Conservation (phyloP, 2,797 vertebrate genomes). For the Acomys russatus region DNA sequence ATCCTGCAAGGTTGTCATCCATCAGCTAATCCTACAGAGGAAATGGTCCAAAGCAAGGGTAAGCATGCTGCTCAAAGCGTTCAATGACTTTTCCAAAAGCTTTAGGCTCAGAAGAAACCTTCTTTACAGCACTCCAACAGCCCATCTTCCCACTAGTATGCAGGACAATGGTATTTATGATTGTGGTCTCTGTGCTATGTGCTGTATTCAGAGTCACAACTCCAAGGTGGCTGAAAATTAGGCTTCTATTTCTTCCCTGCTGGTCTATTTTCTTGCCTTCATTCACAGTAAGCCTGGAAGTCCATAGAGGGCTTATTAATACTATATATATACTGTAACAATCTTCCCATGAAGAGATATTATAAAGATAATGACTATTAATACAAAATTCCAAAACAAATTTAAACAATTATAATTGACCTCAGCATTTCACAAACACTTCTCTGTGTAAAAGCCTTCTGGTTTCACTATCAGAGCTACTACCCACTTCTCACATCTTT, state of each 20-base stretch:
- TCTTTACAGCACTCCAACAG: conserved; percentile 3
- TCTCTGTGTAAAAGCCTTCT: conserved; percentile 39
- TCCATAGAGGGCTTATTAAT: conserved; percentile 17
- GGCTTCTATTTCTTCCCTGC: not conserved
- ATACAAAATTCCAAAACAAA: conserved; percentile 26
- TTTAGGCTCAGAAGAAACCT: not conserved
- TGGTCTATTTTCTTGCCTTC: not conserved
- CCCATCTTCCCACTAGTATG: not conserved
- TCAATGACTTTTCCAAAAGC: conserved; percentile 11
- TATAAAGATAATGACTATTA: conserved; percentile 50
- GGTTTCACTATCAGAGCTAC: not conserved
- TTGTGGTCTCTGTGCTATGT: not conserved
- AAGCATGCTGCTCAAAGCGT: conserved; percentile 3
- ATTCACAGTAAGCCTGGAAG: not conserved
- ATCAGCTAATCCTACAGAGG: not conserved
- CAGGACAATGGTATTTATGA: conserved; percentile 28
- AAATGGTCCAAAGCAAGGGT: not conserved
- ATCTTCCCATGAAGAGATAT: not conserved
- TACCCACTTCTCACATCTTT: not conserved
- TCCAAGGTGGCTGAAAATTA: not conserved
- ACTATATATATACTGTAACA: not conserved
- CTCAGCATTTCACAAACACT: not conserved
- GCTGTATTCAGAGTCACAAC: conserved; percentile 20
- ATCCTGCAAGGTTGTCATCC: not conserved
- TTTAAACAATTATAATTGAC: conserved; percentile 36